phyloP scores from a whole-genome alignment of 1,140 invertebrate genomes.

The Dinothrombium tinctorium region DNA sequence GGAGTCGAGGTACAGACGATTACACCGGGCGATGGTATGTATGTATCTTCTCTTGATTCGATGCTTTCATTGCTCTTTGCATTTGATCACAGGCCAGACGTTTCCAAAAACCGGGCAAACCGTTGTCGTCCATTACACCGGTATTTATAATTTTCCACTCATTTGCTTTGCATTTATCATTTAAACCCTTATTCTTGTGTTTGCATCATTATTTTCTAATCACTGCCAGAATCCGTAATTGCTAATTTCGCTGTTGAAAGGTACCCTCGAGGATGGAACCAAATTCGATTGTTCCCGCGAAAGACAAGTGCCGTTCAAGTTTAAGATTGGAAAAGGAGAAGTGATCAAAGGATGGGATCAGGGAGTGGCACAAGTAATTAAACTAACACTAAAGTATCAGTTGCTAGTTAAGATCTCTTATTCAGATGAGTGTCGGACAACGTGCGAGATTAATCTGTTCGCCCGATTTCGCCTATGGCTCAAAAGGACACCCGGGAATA shows the following conservation, averaged over 20 bases:
- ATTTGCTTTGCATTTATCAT: too few relatives aligned
- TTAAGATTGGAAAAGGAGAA: slow-evolving; percentile 71
- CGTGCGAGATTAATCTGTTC: slow-evolving; percentile 66
- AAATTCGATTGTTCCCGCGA: slow-evolving; percentile 85
- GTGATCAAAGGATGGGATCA: slow-evolving; percentile 90
- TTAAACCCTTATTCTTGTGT: too few relatives aligned
- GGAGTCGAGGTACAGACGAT: slow-evolving; percentile 17
- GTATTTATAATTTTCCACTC: too few relatives aligned
- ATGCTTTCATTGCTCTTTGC: too few relatives aligned
- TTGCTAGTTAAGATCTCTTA: too few relatives aligned
- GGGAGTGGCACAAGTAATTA: slow-evolving; percentile 72
- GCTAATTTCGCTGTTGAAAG: too few relatives aligned
- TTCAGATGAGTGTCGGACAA: slow-evolving; percentile 79
- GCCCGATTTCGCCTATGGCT: slow-evolving; percentile 71
- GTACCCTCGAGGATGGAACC: slow-evolving; percentile 54
- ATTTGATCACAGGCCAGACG: too few relatives aligned
- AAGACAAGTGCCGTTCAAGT: slow-evolving; percentile 74
- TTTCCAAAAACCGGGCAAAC: slow-evolving; percentile 77
- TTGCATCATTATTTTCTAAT: too few relatives aligned
- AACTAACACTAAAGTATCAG: too few relatives aligned
- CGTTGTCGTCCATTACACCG: slow-evolving; percentile 83
- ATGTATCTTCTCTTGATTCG: too few relatives aligned
- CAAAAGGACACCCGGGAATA: slow-evolving; percentile 66
- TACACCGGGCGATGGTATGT: slow-evolving; percentile 15
- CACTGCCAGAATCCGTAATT: too few relatives aligned